Evolutionary conservation across 37 sponge, comb jelly and placozoan species (phyloP), one percentile per base, ranked within the genome.

Genomic region (Geodia barretti): DNA sequence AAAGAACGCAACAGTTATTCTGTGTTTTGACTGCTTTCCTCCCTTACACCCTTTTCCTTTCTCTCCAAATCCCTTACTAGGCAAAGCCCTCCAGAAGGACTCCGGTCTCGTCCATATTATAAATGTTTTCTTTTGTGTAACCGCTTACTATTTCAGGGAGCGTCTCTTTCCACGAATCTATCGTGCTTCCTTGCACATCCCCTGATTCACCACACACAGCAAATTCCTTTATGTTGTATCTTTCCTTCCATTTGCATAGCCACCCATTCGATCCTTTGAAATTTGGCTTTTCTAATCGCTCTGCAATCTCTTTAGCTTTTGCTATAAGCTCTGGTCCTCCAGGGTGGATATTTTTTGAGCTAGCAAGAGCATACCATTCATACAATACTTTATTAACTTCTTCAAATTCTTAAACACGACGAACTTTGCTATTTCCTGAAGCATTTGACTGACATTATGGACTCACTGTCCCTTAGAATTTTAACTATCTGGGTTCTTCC

Each of bases 251-350:
- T 59, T 39, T 60, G 24, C 30, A 75, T 30, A 83, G 74, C 85
- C 85, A 84, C 28, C 85, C 85, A 77, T 84, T 84, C 23, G 72
- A 77, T 29, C 70, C 85, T 37, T 76, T 79, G 78, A 86, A 86
- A 34, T 83, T 86, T 80, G 62, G 30, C 67, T 33, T 62, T 38
- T 36, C 64, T 60, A 30, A 86, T 39, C 42, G 38, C 28, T 1
- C 74, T 79, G 72, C 86, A 63, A 84, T 86, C 70, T 79, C 70
- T 40, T 71, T 79, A 43, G 80, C 86, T 59, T 86, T 71, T 54
- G 68, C 86, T 64, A 26, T 36, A 39, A 86, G 80, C 42, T 73
- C 73, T 1, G 58, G 31, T n/a, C n/a, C n/a, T n/a, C n/a, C n/a
- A n/a, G n/a, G n/a, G n/a, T n/a, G 19, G n/a, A n/a, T n/a, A n/a